A percentile compares a stretch with the other conserved stretches of the same genome.
phyloP scores from a whole-genome alignment of 2,888 invertebrate genomes.

The Synergus laeviventris region DNA sequence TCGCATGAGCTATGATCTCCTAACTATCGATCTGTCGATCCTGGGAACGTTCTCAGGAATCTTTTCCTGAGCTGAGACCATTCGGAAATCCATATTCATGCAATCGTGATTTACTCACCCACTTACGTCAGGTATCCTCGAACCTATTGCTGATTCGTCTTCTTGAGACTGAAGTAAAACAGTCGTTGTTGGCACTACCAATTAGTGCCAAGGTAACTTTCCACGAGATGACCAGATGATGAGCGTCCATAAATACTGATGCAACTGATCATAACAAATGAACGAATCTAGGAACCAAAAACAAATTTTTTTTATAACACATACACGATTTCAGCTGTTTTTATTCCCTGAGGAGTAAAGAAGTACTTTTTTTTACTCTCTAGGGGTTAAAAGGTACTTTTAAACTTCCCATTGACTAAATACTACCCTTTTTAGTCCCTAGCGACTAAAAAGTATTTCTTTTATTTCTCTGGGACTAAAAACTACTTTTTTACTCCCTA shows the following conservation, averaged over 20 bases:
- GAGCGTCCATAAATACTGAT: constrained; percentile 9
- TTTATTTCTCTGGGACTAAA: no score
- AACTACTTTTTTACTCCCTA: no score
- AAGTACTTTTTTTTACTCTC: no score
- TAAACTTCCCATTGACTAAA: no score
- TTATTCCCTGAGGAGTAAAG: no score
- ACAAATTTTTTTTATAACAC: constrained; percentile 2
- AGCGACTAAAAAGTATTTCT: no score
- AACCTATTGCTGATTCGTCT: constrained; percentile 4
- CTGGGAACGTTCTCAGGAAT: constrained; percentile 33
- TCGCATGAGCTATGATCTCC: neutral
- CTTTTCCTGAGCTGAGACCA: constrained; percentile 15
- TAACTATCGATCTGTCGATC: constrained; percentile 24
- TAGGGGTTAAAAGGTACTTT: no score
- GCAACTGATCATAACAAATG: constrained; percentile 12
- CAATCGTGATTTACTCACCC: constrained; percentile 25
- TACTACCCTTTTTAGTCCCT: no score
- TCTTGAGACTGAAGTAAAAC: constrained; percentile 14
- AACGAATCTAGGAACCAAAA: constrained; percentile 7
- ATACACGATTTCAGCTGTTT: neutral
- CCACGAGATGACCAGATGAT: neutral
- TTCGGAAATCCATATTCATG: constrained; percentile 31
- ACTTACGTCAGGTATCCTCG: constrained; percentile 27
- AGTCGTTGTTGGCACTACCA: constrained; percentile 20
- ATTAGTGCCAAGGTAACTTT: constrained; percentile 36